Evolutionary conservation across 2,888 invertebrate genomes (phyloP).

Genomic region (Sarcophaga subvicina): DNA sequence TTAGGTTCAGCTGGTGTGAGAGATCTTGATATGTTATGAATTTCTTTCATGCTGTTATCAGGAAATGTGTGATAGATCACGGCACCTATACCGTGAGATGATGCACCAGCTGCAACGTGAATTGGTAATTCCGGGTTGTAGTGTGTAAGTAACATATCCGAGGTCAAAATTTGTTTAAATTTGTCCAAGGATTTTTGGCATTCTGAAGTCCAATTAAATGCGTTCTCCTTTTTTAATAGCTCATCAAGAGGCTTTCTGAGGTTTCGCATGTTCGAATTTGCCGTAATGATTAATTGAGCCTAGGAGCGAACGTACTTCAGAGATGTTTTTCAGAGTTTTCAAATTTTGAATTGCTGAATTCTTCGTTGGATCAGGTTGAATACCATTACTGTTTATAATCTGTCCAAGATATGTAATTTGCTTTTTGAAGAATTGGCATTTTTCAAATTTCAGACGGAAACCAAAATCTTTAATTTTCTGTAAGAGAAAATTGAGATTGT

Average conservation of each 20-base stretch:
- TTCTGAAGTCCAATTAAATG: conserved; percentile 46
- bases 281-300: conserved; percentile 46
- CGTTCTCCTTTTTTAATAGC: conserved; percentile 9
- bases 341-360: conserved; percentile 3
- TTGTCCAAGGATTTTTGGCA: conserved; percentile 47
- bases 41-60: conserved; percentile 55
- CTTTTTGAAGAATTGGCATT: conserved; percentile 54
- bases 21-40: conserved; percentile 53
- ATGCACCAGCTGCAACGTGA: conserved; percentile 59
- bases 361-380: conserved; percentile 21
- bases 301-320: conserved; percentile 17
- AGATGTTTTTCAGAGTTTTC: conserved; percentile 17
- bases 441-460: conserved; percentile 51
- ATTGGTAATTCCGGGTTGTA: conserved; percentile 37
- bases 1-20: conserved; percentile 58
- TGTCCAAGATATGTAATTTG: conserved; percentile 27
- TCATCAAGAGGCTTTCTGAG: conserved; percentile 31
- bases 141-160: conserved; percentile 37
- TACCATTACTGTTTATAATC: conserved; percentile 13
- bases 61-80: conserved; percentile 58
- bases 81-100: conserved; percentile 53
- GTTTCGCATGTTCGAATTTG: conserved; percentile 43
- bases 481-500: conserved; percentile 51
- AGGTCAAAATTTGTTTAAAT: conserved; percentile 57
- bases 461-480: conserved; percentile 46